Evolutionary conservation across 2,797 vertebrate species (phyloP), one percentile per base, ranked within the genome.

Genomic region (Pseudopleuronectes americanus): DNA sequence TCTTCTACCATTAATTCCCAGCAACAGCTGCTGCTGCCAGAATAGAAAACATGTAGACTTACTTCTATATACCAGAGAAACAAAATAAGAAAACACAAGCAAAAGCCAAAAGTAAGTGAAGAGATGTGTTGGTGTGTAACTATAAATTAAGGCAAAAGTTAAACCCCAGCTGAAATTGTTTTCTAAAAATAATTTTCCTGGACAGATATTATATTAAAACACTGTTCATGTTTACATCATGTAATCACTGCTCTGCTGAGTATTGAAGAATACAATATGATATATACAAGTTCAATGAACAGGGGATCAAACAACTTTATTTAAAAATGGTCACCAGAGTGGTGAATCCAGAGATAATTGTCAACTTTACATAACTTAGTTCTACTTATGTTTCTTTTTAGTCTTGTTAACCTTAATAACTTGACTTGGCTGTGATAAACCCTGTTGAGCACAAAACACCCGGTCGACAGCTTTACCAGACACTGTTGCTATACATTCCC

Each of bases 1-100:
- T 72, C 64, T 19, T 74, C 73, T 53, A 73, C 59, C 62, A 77
- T 79, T 68, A 77, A 79, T 70, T 76, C 54, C 45, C 41, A 71
- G 59, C 65, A 68, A 74, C 66, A 65, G 63, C 79, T 58, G 57
- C 76, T 23, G 64, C 64, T 62, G 66, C 70, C 47, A 67, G 68
- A 59, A 59, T 31, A 64, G 53, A 38, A 47, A 61, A 68, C 62
- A 72, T 41, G 12, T 61, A 54, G 76, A 72, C 80, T 84, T 76
- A 68, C 63, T 22, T 38, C 51, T 56, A 59, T 66, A 49, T 45
- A 36, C 45, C 7, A 47, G 57, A 65, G 51, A 63, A 65, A 65
- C 55, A 66, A 45, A 13, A 31, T 38, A 54, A 33, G 31, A 60
- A 71, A 67, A 63, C 56, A 64, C 71, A 55, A 61, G 36, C 19